phyloP scores from a whole-genome alignment of 2,797 vertebrate species.

The Brotogeris chrysoptera region DNA sequence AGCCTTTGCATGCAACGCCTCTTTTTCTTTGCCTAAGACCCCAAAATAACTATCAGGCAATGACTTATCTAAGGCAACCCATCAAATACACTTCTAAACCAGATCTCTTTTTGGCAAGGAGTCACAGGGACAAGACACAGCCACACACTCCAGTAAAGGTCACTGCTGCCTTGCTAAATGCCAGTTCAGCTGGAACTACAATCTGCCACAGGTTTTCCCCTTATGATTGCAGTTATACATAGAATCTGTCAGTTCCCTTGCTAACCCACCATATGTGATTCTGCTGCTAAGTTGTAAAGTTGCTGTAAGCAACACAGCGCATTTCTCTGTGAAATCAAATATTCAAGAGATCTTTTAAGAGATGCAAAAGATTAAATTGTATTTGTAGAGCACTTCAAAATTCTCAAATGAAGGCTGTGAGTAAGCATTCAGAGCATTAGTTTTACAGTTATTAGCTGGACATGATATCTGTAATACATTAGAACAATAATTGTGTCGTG shows the following conservation, averaged over 20 bases:
- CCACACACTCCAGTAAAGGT: background rate
- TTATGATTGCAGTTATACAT: background rate
- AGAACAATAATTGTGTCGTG: background rate
- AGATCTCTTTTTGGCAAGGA: background rate
- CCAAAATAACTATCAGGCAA: background rate
- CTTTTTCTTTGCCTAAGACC: background rate
- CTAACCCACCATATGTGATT: accelerated
- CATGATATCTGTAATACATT: background rate
- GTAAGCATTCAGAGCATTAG: background rate
- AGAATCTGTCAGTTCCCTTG: background rate
- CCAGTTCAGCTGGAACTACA: background rate
- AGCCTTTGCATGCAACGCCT: background rate
- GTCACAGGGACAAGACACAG: background rate
- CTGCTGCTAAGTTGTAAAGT: background rate
- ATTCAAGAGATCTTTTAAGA: background rate
- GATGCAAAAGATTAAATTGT: background rate
- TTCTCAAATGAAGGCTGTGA: background rate
- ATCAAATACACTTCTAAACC: background rate
- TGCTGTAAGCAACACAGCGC: background rate
- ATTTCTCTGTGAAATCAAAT: background rate
- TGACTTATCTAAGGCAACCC: background rate
- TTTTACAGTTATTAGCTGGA: background rate
- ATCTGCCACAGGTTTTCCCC: background rate
- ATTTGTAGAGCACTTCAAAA: background rate
- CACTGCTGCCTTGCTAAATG: background rate